phyloP scores from a whole-genome alignment of 92 coral and sea anemone species.

The Blastomussa wellsi region DNA sequence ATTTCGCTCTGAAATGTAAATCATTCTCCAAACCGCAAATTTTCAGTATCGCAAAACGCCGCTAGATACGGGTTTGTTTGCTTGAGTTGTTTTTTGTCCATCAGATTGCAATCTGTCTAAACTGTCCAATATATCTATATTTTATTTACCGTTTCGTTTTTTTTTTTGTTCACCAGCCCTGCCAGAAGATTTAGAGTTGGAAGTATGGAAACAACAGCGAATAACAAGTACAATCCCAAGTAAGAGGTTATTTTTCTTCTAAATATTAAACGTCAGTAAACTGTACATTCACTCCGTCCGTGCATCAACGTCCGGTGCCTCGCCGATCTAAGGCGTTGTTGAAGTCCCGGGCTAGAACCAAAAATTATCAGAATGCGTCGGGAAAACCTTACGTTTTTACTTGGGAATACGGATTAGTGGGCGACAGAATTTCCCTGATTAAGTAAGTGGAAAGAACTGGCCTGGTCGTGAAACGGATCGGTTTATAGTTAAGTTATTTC shows the following conservation, averaged over 20 bases:
- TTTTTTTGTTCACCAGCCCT: constrained; percentile 29
- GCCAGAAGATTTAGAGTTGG: constrained; percentile 43
- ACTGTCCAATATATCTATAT: constrained; percentile 17
- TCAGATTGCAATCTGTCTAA: constrained; percentile 19
- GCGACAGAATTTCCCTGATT: not conserved
- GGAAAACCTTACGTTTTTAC: not conserved
- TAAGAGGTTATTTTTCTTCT: not conserved
- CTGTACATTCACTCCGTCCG: not conserved
- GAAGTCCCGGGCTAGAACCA: not conserved
- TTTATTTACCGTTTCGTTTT: constrained; percentile 14
- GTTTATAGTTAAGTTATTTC: not conserved
- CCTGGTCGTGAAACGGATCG: not conserved
- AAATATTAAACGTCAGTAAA: not conserved
- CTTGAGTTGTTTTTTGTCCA: constrained; percentile 20
- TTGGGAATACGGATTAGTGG: not conserved
- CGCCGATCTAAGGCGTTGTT: not conserved
- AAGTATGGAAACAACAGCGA: constrained; percentile 25
- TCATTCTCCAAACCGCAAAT: constrained; percentile 24
- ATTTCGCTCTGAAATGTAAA: constrained; percentile 24
- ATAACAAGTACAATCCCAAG: constrained; percentile 34
- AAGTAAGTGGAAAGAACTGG: not conserved
- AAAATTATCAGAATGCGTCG: not conserved
- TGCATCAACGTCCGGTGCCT: not conserved
- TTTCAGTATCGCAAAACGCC: constrained; percentile 7
- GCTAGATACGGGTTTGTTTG: constrained; percentile 41